Base-by-base conservation (phyloP, 2,888 invertebrate species). In the Synanthedon andrenaeformis region DNA sequence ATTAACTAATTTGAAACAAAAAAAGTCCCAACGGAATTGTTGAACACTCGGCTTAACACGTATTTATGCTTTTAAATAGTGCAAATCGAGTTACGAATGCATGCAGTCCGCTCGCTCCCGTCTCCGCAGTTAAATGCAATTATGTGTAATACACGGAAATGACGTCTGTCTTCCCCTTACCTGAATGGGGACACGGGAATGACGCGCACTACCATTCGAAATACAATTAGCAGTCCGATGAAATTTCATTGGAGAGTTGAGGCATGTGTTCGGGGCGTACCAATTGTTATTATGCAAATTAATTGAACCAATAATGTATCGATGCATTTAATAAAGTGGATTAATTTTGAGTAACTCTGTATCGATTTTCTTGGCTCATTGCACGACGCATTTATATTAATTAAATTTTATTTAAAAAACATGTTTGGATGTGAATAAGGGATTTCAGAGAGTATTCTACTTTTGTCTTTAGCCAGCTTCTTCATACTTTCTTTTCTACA, bases 71-170 rank as follows among this genome's bases (percentile, higher is more conserved):
- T 67, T 70, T 70, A 70, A 74, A 74, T 67, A 71, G 71, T 69
- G 69, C 57, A 70, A 77, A 79, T 63, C 68, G 73, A 74, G 73
- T 79, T 74, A 76, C 64, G 69, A 60, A 70, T 66, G 55, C 55
- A 55, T 53, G 70, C 70, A 69, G 65, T 64, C 64, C 60, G 63
- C 63, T 63, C 23, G 17, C 23, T 17, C 63, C 59, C 64, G 64
- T 65, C 65, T 63, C 64, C 69, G 63, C 69, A 69, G 72, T 70
- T 70, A 70, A 78, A 79, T 66, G 68, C 70, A 79, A 79, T 80
- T 79, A 79, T 71, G 69, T 62, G 68, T 68, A 73, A 74, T 75
- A 68, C 65, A 59, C 58, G 60, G 62, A 63, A 67, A 66, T 71
- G 72, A 74, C 67, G 67, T 59, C 68, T 71, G 72, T 70, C 70